These are phyloP conservation scores for Syrista parreyssii DNA, from an alignment of 2,888 invertebrate genomes.

Conservation along the genomic window DNA sequence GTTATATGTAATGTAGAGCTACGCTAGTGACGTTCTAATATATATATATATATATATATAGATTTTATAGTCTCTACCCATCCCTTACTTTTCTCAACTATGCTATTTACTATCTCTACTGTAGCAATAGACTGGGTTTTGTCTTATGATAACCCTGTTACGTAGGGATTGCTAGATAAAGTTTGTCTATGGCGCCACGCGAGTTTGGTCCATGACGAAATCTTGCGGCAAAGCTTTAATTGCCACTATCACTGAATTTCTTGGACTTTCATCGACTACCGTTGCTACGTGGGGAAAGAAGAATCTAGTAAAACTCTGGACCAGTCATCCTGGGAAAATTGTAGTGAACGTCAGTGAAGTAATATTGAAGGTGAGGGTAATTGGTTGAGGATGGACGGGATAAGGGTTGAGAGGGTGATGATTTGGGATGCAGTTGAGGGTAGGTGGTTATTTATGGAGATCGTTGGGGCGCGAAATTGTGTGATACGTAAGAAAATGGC, in stretches of 20 bases:
- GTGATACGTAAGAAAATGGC: background rate
- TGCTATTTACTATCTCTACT: background rate
- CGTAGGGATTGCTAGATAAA: background rate
- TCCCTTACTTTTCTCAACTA: background rate
- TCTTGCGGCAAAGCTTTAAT: background rate
- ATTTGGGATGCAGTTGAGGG: conserved; percentile 13
- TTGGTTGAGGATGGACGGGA: background rate
- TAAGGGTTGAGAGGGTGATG: conserved; percentile 16
- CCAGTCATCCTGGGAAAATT: background rate
- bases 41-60: background rate
- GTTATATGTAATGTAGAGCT: background rate
- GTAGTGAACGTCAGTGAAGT: background rate
- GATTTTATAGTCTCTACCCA: background rate
- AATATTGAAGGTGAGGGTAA: conserved; percentile 16
- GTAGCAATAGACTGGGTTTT: background rate
- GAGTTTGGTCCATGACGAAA: background rate
- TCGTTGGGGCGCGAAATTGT: conserved; percentile 42
- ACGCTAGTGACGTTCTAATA: background rate
- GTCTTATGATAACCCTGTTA: background rate
- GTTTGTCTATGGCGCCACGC: background rate
- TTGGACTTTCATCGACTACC: background rate
- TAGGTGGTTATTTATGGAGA: conserved; percentile 36
- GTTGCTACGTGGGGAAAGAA: background rate
- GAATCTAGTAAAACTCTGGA: background rate
- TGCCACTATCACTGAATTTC: background rate